These are phyloP conservation scores for Lutjanus campechanus DNA, from an alignment of 2,797 vertebrate genomes.

Conservation along the genomic window DNA sequence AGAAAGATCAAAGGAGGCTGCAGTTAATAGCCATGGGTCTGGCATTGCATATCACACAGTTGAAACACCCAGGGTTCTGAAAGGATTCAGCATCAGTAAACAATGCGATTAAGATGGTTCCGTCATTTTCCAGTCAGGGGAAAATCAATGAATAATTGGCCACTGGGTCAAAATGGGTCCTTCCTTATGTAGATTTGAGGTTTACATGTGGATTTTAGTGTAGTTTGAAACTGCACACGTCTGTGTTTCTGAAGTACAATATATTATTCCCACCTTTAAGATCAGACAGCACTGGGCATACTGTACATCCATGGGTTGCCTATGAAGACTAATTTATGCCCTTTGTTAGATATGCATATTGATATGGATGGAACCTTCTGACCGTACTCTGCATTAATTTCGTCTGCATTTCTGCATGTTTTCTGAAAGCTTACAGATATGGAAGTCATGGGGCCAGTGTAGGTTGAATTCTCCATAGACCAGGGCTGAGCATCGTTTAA, in stretches of 20 bases:
- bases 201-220: slow-evolving; percentile 22
- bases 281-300: not conserved
- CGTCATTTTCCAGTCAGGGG: slow-evolving; percentile 43
- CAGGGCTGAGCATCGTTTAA: too few relatives aligned
- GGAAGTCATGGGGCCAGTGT: too few relatives aligned
- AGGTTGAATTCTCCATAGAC: too few relatives aligned
- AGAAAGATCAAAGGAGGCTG: slow-evolving; percentile 72
- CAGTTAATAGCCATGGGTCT: slow-evolving; percentile 59
- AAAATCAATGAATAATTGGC: slow-evolving; percentile 42
- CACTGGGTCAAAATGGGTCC: slow-evolving; percentile 33
- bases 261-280: not conserved
- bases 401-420: too few relatives aligned
- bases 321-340: too few relatives aligned
- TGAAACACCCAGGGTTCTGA: slow-evolving; percentile 31
- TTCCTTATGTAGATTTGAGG: slow-evolving; percentile 11
- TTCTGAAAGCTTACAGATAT: too few relatives aligned
- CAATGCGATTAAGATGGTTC: slow-evolving; percentile 48
- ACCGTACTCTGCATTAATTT: too few relatives aligned
- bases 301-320: not conserved
- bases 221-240: slow-evolving; percentile 24
- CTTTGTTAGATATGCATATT: too few relatives aligned
- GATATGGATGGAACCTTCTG: too few relatives aligned
- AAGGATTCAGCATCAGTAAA: slow-evolving; percentile 68
- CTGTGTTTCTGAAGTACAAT: slow-evolving; percentile 3
- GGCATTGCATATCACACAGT: slow-evolving; percentile 55